These are phyloP conservation scores for Leucopsar rothschildi DNA, from an alignment of 2,113 vertebrate species.

Conservation along the genomic window DNA sequence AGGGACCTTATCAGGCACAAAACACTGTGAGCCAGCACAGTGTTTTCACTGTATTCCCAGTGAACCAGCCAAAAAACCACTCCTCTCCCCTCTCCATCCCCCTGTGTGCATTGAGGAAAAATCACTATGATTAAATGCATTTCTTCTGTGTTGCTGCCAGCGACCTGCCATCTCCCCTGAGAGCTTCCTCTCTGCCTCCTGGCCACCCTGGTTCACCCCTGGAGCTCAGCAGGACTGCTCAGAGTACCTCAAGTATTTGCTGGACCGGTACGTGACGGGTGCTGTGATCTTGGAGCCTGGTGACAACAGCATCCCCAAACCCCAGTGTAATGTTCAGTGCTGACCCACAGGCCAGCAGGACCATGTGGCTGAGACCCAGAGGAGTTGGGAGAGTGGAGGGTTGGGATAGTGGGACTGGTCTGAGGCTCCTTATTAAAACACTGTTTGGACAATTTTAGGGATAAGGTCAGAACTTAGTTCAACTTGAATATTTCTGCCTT, in stretches of 20 bases:
- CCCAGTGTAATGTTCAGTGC: rapidly evolving
- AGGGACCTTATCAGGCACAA: neutral
- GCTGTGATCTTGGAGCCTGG: rapidly evolving
- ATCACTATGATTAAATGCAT: neutral
- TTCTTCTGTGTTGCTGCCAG: slow-evolving; percentile 41
- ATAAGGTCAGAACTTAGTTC: neutral
- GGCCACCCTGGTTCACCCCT: slow-evolving; percentile 82
- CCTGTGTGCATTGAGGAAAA: neutral
- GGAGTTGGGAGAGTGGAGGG: neutral
- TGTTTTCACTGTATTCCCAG: neutral
- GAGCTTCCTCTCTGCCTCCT: slow-evolving; percentile 80
- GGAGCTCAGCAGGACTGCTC: slow-evolving; percentile 85
- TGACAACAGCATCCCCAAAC: rapidly evolving
- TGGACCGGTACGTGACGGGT: slow-evolving; percentile 71
- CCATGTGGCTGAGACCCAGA: neutral
- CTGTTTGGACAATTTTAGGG: neutral
- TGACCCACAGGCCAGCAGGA: neutral
- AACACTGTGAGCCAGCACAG: neutral
- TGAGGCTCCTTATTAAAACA: neutral
- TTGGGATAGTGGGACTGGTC: neutral
- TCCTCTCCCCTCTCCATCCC: neutral
- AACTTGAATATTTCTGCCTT: neutral
- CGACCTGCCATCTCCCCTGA: slow-evolving; percentile 80
- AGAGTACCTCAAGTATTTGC: slow-evolving; percentile 81
- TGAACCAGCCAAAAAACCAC: neutral